phyloP scores from a whole-genome alignment of 2,113 vertebrate genomes.

The Crotalus horridus region DNA sequence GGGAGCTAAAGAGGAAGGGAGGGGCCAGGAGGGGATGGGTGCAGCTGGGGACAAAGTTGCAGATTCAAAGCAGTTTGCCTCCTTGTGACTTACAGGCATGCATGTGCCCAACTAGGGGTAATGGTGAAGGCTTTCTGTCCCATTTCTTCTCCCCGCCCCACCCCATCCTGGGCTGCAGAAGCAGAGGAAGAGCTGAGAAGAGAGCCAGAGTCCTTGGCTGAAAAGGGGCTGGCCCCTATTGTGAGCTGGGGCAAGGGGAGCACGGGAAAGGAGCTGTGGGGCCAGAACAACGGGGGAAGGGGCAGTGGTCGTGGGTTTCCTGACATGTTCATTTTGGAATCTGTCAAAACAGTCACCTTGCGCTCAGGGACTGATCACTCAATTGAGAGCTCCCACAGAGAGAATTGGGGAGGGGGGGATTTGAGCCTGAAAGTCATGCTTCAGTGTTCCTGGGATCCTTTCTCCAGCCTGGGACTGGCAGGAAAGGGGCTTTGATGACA shows the following conservation, averaged over 20 bases:
- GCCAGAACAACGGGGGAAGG: constrained; percentile 15
- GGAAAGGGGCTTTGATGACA: constrained; percentile 15
- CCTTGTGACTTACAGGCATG: not conserved
- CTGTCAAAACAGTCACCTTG: constrained; percentile 44
- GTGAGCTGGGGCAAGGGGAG: constrained; percentile 14
- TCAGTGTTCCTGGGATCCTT: not conserved
- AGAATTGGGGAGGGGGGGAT: not conserved
- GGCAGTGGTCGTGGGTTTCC: constrained; percentile 3
- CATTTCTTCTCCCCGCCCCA: not conserved
- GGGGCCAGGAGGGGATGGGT: not conserved
- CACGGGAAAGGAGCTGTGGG: constrained; percentile 17
- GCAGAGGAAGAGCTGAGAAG: not conserved
- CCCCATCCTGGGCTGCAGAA: not conserved
- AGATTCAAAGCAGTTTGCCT: too few species aligned
- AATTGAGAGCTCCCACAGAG: constrained; percentile 40
- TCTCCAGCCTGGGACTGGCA: constrained; percentile 2
- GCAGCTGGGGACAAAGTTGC: not conserved
- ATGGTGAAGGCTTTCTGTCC: not conserved
- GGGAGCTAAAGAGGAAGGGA: not conserved
- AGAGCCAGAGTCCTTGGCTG: constrained; percentile 6
- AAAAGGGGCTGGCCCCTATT: constrained; percentile 22
- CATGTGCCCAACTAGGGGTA: not conserved
- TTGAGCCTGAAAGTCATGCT: not conserved
- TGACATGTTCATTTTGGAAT: constrained; percentile 65
- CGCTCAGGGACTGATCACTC: constrained; percentile 42